Evolutionary conservation across 2,888 invertebrate genomes (phyloP).

Genomic region (Tillus elongatus): DNA sequence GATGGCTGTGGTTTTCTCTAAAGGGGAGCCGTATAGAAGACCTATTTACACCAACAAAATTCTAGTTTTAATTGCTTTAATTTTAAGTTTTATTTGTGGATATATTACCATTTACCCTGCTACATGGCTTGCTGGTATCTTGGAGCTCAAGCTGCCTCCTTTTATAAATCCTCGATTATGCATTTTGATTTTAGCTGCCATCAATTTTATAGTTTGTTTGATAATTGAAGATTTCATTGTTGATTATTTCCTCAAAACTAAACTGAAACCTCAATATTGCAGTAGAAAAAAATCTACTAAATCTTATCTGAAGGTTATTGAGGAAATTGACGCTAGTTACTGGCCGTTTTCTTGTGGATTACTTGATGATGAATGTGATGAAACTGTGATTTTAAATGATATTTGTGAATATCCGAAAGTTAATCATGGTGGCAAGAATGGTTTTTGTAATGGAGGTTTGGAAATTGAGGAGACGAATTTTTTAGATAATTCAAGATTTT

Average conservation of each 20-base stretch:
- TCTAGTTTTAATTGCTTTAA: conserved; percentile 43
- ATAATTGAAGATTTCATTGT: conserved; percentile 50
- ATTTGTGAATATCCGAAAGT: too few species aligned
- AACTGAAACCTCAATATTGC: not conserved
- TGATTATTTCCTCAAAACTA: conserved; percentile 45
- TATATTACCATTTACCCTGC: conserved; percentile 46
- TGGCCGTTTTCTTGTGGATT: too few species aligned
- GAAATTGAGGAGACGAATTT: too few species aligned
- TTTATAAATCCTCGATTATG: conserved; percentile 38
- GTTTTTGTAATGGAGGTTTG: too few species aligned
- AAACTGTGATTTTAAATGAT: too few species aligned
- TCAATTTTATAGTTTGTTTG: conserved; percentile 47
- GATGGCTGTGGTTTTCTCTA: conserved; percentile 54
- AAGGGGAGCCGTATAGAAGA: conserved; percentile 56
- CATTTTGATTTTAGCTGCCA: conserved; percentile 45
- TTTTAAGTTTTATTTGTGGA: conserved; percentile 43
- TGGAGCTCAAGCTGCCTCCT: conserved; percentile 61
- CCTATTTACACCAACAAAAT: conserved; percentile 52
- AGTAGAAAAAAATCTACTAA: not conserved
- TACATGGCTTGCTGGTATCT: conserved; percentile 42
- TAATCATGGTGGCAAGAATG: too few species aligned
- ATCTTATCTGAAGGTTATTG: not conserved
- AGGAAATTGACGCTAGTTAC: not conserved
- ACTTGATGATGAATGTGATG: too few species aligned
- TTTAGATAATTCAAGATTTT: too few species aligned